Evolutionary conservation across 2,113 vertebrate genomes (phyloP).

Genomic region (Formicarius rufipectus): DNA sequence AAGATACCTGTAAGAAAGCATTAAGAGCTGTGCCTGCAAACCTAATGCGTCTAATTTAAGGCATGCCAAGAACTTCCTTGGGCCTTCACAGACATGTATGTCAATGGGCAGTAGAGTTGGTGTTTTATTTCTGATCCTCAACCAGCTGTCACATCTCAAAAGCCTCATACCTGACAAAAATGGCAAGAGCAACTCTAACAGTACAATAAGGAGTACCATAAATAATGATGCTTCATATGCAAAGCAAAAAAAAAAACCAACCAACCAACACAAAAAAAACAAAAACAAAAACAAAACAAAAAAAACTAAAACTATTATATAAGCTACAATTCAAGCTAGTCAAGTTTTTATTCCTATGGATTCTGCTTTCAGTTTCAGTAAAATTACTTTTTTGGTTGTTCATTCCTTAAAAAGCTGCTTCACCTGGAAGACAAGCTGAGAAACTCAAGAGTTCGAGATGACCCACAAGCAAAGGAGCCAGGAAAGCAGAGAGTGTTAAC

Average conservation of each 20-base stretch:
- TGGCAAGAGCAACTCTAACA: background rate
- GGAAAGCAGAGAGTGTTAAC: accelerated
- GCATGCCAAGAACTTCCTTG: background rate
- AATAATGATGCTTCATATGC: background rate
- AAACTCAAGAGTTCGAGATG: background rate
- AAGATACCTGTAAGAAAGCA: constrained; percentile 43
- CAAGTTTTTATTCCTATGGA: background rate
- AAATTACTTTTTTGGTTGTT: background rate
- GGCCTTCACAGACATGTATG: background rate
- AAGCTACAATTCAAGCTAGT: background rate
- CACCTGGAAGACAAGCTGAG: background rate
- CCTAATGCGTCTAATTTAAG: background rate
- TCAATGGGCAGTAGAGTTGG: background rate
- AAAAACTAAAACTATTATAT: background rate
- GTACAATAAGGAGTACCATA: background rate
- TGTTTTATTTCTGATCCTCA: background rate
- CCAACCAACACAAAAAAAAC: background rate
- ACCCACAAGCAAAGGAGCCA: background rate
- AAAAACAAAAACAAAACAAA: too few species aligned
- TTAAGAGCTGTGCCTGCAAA: background rate
- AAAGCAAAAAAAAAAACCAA: background rate
- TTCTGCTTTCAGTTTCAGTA: background rate
- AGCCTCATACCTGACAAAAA: background rate
- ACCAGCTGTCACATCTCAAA: background rate
- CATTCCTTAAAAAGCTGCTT: background rate